Conservation (phyloP, 1,140 invertebrate genomes). For the Meloidogyne floridensis region DNA sequence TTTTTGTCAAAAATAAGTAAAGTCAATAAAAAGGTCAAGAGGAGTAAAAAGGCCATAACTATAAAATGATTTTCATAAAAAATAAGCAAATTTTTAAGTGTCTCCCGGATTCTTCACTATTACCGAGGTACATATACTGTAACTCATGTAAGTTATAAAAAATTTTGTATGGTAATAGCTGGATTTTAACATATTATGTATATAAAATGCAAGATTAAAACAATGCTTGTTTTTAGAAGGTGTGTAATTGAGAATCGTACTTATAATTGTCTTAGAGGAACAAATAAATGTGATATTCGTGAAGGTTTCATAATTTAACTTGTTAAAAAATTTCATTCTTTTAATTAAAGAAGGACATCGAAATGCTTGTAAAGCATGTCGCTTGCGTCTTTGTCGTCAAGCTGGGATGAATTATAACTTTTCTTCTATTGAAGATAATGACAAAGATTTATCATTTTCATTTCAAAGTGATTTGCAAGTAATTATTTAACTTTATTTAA, state of each 20-base stretch:
- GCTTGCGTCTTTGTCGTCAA: background rate
- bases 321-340: background rate
- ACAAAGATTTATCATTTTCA: background rate
- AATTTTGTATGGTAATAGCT: too few species aligned
- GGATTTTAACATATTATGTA: too few species aligned
- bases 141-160: too few species aligned
- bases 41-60: too few species aligned
- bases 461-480: background rate
- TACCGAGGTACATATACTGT: too few species aligned
- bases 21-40: too few species aligned
- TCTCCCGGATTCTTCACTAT: too few species aligned
- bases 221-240: background rate
- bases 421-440: background rate
- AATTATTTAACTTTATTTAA: background rate
- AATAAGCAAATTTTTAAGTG: too few species aligned
- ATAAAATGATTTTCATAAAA: too few species aligned
- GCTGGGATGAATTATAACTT: slow-evolving; percentile 10
- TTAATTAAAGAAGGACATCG: slow-evolving; percentile 8
- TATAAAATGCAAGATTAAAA: too few species aligned
- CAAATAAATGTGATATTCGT: slow-evolving; percentile 15
- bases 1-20: too few species aligned
- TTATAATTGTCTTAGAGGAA: slow-evolving; percentile 19
- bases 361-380: slow-evolving; percentile 14
- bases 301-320: background rate
- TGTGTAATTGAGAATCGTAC: slow-evolving; percentile 12